A percentile compares a stretch with the other conserved stretches of the same genome.
Conservation (phyloP, 2,113 vertebrate genomes). For the Tenrec ecaudatus region DNA sequence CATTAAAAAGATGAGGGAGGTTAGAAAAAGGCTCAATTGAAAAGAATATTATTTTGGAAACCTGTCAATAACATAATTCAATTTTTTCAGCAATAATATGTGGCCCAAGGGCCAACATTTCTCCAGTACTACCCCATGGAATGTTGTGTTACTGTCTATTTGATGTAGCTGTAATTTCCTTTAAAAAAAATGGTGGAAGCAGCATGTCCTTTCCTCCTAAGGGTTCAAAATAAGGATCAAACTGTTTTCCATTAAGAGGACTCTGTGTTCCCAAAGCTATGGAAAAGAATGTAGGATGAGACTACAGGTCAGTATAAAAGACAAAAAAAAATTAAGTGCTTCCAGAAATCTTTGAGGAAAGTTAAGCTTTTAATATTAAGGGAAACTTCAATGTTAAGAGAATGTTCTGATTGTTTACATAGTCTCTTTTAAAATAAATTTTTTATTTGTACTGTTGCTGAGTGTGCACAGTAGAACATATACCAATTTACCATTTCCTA, state of each 20-base stretch:
- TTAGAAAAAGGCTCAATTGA: background rate
- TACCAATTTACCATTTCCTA: background rate
- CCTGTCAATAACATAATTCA: background rate
- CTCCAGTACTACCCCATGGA: background rate
- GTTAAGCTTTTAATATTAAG: background rate
- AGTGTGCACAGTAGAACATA: background rate
- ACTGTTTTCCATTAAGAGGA: background rate
- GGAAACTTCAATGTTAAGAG: background rate
- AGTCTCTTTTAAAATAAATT: background rate
- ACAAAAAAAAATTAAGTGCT: background rate
- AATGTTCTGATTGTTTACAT: background rate
- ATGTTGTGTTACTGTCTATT: background rate
- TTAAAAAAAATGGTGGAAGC: background rate
- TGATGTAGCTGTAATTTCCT: conserved; percentile 1
- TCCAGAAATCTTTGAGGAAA: background rate
- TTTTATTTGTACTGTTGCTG: background rate
- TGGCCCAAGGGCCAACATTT: background rate
- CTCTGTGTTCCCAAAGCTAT: background rate
- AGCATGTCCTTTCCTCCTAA: background rate
- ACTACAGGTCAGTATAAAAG: background rate
- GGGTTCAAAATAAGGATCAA: background rate
- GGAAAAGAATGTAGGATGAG: background rate
- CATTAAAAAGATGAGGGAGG: background rate
- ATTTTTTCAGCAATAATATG: background rate
- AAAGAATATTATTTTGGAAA: background rate